Conservation (phyloP, 1,140 invertebrate species). For the Theocolax elegans region DNA sequence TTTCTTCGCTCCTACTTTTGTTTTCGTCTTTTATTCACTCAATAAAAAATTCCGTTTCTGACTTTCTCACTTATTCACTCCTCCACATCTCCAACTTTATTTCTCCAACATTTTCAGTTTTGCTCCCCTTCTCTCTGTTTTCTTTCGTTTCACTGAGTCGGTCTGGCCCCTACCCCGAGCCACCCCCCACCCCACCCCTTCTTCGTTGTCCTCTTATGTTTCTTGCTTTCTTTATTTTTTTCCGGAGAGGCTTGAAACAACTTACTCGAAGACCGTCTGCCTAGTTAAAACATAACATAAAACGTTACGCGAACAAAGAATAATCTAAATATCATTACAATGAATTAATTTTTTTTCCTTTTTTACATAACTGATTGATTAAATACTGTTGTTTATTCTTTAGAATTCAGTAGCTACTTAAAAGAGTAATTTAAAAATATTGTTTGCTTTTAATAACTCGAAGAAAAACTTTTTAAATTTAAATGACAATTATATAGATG, state of each 20-base stretch:
- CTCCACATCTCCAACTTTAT: constrained; percentile 23
- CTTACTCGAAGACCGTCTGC: constrained; percentile 20
- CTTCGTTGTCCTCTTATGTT: constrained; percentile 33
- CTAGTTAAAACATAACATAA: constrained; percentile 1
- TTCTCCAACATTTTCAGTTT: constrained; percentile 27
- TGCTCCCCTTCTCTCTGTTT: constrained; percentile 15
- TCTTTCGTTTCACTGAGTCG: constrained; percentile 12
- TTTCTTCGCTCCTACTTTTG: not conserved
- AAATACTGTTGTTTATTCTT: too few species aligned
- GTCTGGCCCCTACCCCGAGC: too few species aligned
- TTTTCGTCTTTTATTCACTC: constrained; percentile 10
- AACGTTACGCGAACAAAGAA: not conserved
- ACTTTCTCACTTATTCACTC: constrained; percentile 14
- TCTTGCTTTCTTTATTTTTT: constrained; percentile 33
- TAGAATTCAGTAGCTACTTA: too few species aligned
- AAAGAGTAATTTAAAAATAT: too few species aligned
- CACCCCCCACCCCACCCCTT: too few species aligned
- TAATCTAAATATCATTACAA: not conserved
- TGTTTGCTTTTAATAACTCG: too few species aligned
- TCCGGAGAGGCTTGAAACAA: constrained; percentile 35
- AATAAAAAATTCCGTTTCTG: constrained; percentile 13
- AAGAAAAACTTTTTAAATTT: too few species aligned
- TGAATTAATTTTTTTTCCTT: not conserved
- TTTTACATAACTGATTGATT: too few species aligned
- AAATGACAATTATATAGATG: too few species aligned